phyloP scores from a whole-genome alignment of 2,113 vertebrate species.

The Himantopus leucocephalus region DNA sequence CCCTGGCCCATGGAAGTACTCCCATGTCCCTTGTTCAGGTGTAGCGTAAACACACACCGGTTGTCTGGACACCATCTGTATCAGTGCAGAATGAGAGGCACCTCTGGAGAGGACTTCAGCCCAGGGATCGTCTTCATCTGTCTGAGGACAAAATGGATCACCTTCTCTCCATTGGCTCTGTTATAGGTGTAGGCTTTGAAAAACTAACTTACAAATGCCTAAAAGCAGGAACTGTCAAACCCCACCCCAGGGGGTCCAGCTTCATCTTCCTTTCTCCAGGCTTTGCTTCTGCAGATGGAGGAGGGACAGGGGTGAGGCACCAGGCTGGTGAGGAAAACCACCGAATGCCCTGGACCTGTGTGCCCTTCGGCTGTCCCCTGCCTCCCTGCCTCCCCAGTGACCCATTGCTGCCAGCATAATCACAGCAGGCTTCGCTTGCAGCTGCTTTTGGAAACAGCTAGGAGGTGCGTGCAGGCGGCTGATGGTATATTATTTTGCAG shows the following conservation, averaged over 20 bases:
- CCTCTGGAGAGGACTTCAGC: not conserved
- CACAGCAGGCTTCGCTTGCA: not conserved
- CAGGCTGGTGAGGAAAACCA: not conserved
- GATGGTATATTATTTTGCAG: not conserved
- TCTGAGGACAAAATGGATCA: not conserved
- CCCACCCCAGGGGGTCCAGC: not conserved
- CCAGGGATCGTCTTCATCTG: not conserved
- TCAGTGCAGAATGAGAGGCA: not conserved
- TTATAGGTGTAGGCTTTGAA: not conserved
- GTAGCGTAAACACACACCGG: not conserved
- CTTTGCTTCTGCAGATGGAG: not conserved
- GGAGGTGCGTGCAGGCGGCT: fast-evolving
- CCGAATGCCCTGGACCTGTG: not conserved
- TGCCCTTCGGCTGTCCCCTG: not conserved
- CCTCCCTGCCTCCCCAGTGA: not conserved
- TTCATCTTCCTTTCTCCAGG: not conserved
- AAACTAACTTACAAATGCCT: not conserved
- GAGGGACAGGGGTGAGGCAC: not conserved
- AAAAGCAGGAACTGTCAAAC: not conserved
- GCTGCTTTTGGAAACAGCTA: not conserved
- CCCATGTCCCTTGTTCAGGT: not conserved
- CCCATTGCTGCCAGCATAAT: not conserved
- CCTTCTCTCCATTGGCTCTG: not conserved
- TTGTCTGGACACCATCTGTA: not conserved
- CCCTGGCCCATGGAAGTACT: not conserved